Percentiles rank a stretch among this genome's conserved stretches.
phyloP scores from a whole-genome alignment of 2,888 invertebrate species.

The Xylophagus ater region DNA sequence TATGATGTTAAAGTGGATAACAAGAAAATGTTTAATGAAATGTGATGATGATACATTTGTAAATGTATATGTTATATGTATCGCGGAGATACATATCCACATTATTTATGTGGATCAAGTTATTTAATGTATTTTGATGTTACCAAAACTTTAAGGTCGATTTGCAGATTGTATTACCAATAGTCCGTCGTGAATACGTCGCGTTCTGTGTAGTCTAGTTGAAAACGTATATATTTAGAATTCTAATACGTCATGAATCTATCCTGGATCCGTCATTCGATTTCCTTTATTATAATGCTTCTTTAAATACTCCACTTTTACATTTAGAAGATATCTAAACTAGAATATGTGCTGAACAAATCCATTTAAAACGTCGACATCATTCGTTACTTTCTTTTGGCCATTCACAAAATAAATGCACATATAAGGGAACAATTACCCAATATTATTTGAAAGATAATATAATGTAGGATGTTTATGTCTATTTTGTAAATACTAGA shows the following conservation, averaged over 20 bases:
- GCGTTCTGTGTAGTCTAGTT: no score
- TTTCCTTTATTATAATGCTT: conserved; percentile 54
- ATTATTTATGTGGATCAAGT: conserved; percentile 71
- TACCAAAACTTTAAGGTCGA: conserved; percentile 50
- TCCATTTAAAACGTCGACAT: conserved; percentile 49
- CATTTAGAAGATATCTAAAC: conserved; percentile 73
- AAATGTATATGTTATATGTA: conserved; percentile 74
- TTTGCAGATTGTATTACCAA: no score
- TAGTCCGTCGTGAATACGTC: no score
- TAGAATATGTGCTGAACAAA: conserved; percentile 55
- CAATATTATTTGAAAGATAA: conserved; percentile 45
- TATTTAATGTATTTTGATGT: conserved; percentile 63
- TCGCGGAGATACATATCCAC: conserved; percentile 57
- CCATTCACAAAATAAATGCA: conserved; percentile 40
- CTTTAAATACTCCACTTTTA: conserved; percentile 55
- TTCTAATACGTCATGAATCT: no score
- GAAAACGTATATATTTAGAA: no score
- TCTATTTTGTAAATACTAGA: conserved; percentile 30
- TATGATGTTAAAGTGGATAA: conserved; percentile 74
- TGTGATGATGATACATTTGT: conserved; percentile 82
- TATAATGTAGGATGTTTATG: conserved; percentile 39
- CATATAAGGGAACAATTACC: conserved; percentile 43
- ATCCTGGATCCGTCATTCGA: no score
- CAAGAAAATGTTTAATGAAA: conserved; percentile 65
- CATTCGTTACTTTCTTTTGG: conserved; percentile 49